Evolutionary conservation across 2,113 vertebrate genomes (phyloP).

Genomic region (Silurus asotus): DNA sequence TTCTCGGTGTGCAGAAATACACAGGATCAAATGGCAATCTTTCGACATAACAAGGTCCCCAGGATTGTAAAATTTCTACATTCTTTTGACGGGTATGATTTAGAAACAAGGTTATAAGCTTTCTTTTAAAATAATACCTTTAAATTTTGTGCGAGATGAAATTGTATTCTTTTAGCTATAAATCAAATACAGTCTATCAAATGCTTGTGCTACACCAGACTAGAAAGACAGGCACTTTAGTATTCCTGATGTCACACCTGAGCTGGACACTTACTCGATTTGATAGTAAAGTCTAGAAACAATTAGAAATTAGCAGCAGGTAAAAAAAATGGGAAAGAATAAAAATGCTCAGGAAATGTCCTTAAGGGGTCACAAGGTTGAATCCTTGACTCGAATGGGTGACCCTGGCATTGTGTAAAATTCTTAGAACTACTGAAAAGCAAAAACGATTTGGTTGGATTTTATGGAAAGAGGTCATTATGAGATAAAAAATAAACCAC

Average conservation of each 20-base stretch:
- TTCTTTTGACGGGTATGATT: neutral
- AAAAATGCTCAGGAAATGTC: neutral
- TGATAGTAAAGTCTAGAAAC: neutral
- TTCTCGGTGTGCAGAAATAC: conserved; percentile 9
- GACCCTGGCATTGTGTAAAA: neutral
- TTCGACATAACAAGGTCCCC: neutral
- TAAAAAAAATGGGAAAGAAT: neutral
- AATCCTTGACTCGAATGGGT: neutral
- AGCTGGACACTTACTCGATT: neutral
- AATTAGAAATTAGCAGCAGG: neutral
- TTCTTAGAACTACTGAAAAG: neutral
- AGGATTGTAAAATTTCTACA: neutral
- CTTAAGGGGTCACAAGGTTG: neutral
- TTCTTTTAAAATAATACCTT: neutral
- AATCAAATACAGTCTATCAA: neutral
- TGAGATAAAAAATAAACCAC: neutral
- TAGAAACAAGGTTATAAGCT: too few species aligned
- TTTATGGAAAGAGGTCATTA: neutral
- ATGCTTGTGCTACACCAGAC: neutral
- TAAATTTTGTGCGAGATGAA: neutral
- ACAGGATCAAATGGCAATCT: conserved; percentile 3
- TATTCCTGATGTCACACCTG: neutral
- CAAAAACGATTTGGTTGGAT: neutral
- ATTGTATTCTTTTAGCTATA: neutral
- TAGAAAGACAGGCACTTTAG: neutral